Percentiles rank a stretch among this genome's conserved stretches.
Conservation (phyloP, 2,888 invertebrate genomes). For the Pyrochroa serraticornis region DNA sequence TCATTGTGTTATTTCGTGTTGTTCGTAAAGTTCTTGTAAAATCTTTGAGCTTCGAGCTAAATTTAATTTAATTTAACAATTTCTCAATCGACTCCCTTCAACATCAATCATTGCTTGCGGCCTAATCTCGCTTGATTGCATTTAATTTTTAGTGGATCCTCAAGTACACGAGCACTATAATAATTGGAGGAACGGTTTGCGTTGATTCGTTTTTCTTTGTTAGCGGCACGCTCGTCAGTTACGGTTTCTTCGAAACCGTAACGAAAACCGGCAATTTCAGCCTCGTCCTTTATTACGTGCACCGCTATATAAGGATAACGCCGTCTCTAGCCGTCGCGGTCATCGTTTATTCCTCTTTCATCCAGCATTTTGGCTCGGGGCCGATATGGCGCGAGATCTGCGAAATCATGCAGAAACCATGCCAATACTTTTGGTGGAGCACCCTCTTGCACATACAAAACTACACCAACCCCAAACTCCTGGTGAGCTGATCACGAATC, state of each 20-base stretch:
- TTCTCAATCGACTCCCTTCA: too few relatives aligned
- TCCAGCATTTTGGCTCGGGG: conserved; percentile 57
- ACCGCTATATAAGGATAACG: conserved; percentile 59
- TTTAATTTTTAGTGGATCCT: conserved; percentile 53
- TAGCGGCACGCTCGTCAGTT: conserved; percentile 64
- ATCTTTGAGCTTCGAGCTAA: not conserved
- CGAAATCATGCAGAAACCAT: conserved; percentile 33
- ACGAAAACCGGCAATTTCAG: conserved; percentile 49
- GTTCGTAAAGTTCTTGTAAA: conserved; percentile 2
- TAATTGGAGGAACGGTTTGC: conserved; percentile 59
- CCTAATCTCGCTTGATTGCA: not conserved
- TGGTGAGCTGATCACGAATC: conserved; percentile 32
- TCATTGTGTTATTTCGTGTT: not conserved
- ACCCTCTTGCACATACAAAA: conserved; percentile 54
- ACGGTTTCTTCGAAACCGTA: conserved; percentile 51
- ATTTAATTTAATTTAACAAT: conserved; percentile 18
- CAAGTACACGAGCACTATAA: conserved; percentile 39
- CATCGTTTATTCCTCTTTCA: conserved; percentile 54
- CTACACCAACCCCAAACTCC: conserved; percentile 40
- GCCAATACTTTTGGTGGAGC: conserved; percentile 55
- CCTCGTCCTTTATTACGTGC: conserved; percentile 53
- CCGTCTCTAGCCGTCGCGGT: conserved; percentile 58
- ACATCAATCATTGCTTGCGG: too few relatives aligned
- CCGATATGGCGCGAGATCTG: conserved; percentile 54
- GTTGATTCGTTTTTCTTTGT: conserved; percentile 70